Evolutionary conservation across 2,113 vertebrate species (phyloP).

Genomic region (Apistogramma diplotaenia): DNA sequence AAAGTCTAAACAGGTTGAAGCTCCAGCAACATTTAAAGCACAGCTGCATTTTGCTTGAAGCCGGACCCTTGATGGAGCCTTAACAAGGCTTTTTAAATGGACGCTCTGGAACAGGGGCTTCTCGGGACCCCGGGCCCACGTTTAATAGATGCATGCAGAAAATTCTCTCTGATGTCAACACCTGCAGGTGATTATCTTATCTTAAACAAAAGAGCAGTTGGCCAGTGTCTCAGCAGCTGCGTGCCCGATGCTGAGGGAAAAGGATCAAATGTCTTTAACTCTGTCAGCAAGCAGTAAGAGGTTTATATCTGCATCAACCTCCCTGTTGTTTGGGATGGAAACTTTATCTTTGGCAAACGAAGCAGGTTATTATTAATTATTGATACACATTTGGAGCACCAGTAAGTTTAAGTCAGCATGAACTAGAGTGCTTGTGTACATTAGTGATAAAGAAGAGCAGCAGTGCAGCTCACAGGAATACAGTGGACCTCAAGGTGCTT

Average conservation of each 20-base stretch:
- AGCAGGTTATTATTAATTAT: background rate
- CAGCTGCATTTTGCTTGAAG: background rate
- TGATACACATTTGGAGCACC: background rate
- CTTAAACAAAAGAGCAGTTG: background rate
- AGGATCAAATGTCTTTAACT: too few species aligned
- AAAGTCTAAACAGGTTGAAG: background rate
- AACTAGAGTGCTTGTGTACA: background rate
- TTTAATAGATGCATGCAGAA: background rate
- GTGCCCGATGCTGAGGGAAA: too few species aligned
- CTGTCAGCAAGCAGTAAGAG: background rate
- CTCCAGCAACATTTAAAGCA: background rate
- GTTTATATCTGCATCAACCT: fast-evolving
- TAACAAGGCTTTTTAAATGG: background rate
- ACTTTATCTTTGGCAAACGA: background rate
- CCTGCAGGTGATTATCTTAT: background rate
- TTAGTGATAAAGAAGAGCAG: too few species aligned
- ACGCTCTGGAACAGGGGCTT: background rate
- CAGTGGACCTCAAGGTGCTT: too few species aligned
- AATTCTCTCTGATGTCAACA: background rate
- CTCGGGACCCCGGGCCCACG: background rate
- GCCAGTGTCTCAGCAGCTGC: background rate
- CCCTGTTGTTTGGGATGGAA: background rate
- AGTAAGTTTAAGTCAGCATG: background rate
- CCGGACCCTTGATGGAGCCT: background rate
- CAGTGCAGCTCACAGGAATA: background rate